These are phyloP conservation scores for Noctua fimbriata DNA, from an alignment of 2,888 invertebrate species.

Conservation along the genomic window DNA sequence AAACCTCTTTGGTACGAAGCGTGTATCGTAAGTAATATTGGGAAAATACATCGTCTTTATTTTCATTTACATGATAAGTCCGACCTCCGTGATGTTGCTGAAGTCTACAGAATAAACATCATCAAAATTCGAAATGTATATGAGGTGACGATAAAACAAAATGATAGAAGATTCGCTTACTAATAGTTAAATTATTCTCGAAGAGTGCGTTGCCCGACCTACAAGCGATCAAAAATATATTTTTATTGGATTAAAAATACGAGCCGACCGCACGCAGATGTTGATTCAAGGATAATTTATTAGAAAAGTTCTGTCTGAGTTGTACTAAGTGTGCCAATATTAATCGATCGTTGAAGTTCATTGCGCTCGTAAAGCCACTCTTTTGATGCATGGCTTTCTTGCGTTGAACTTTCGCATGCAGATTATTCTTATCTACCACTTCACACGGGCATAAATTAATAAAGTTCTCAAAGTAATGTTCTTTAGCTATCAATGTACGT, in stretches of 20 bases:
- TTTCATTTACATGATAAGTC: conserved; percentile 26
- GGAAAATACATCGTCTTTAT: conserved; percentile 40
- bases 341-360: conserved; percentile 44
- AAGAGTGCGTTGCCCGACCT: conserved; percentile 55
- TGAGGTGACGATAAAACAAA: conserved; percentile 6
- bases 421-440: conserved; percentile 2
- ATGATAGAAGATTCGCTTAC: conserved; percentile 6
- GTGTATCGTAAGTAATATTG: conserved; percentile 8
- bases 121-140: conserved; percentile 3
- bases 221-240: conserved; percentile 40
- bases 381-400: conserved; percentile 18
- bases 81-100: conserved; percentile 12
- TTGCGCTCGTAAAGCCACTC: conserved; percentile 39
- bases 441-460: background rate
- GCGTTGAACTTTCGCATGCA: background rate
- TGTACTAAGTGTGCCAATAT: conserved; percentile 40
- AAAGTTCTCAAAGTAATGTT: background rate
- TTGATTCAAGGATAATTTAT: conserved; percentile 50
- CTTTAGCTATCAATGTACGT: too few species aligned
- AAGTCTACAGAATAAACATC: background rate
- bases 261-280: conserved; percentile 49
- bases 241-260: conserved; percentile 56
- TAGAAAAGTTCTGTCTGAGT: conserved; percentile 35
- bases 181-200: conserved; percentile 13
- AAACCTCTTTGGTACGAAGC: conserved; percentile 15